These are phyloP conservation scores for Semibalanus balanoides DNA, from an alignment of 1,140 invertebrate genomes.

Conservation along the genomic window DNA sequence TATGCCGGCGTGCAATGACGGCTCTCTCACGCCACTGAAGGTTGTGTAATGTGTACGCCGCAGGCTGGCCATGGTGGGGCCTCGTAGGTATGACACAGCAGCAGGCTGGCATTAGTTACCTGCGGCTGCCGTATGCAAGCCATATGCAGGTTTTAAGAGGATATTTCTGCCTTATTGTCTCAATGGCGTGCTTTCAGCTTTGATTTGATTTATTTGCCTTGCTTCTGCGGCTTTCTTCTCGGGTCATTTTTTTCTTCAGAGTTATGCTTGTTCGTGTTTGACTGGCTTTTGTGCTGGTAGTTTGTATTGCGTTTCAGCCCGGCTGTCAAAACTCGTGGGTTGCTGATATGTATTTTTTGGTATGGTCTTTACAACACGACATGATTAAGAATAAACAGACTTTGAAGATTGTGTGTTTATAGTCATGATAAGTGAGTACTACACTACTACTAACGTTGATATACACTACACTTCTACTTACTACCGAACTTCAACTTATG, in stretches of 20 bases:
- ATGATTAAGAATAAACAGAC: not conserved
- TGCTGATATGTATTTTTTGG: not conserved
- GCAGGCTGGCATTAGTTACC: no score
- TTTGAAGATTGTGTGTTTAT: not conserved
- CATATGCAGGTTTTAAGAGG: not conserved
- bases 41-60: no score
- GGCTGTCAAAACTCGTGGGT: not conserved
- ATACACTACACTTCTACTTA: no score
- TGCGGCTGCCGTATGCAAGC: not conserved
- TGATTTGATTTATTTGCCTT: not conserved
- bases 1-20: no score
- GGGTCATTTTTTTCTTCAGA: no score
- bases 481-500: no score
- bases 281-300: not conserved
- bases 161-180: not conserved
- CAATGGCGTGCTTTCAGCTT: conserved; percentile 1
- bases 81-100: no score
- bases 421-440: no score
- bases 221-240: not conserved
- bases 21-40: no score
- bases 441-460: no score
- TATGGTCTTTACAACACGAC: not conserved
- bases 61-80: no score
- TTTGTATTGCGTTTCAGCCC: not conserved
- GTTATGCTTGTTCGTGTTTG: not conserved